phyloP scores from a whole-genome alignment of 2,888 invertebrate species.

The Cyclophora albipunctata region DNA sequence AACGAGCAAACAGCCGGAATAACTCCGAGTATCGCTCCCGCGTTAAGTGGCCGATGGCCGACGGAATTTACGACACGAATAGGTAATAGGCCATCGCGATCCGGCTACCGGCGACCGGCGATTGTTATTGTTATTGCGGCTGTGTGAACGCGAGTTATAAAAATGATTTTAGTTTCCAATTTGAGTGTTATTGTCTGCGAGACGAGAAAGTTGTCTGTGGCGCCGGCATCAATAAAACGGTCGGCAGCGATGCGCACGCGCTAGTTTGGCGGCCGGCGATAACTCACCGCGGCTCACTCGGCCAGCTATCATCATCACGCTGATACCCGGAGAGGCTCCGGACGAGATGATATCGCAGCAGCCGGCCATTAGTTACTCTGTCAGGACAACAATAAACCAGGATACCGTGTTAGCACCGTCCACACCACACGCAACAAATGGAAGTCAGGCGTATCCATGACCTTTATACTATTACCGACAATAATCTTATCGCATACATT shows the following conservation, averaged over 20 bases:
- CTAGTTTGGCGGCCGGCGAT: conserved; percentile 32
- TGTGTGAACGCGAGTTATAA: conserved; percentile 50
- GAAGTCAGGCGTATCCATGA: conserved; percentile 47
- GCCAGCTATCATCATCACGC: conserved; percentile 45
- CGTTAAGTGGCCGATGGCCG: conserved; percentile 61
- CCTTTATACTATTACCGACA: conserved; percentile 40
- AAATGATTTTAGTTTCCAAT: conserved; percentile 67
- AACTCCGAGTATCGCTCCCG: conserved; percentile 61
- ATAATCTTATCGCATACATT: conserved; percentile 31
- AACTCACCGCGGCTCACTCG: conserved; percentile 45
- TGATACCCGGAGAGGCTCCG: conserved; percentile 43
- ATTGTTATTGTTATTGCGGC: conserved; percentile 28
- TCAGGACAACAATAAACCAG: conserved; percentile 61
- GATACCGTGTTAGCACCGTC: conserved; percentile 49
- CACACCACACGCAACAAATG: conserved; percentile 53
- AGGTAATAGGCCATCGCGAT: conserved; percentile 51
- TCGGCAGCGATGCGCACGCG: conserved; percentile 51
- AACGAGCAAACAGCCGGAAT: conserved; percentile 69
- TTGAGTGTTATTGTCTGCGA: conserved; percentile 67
- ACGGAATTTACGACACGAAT: conserved; percentile 59
- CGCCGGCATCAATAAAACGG: conserved; percentile 70
- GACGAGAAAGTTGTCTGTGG: conserved; percentile 70
- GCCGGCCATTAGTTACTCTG: conserved; percentile 58
- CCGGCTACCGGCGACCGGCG: conserved; percentile 36
- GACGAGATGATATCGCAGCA: conserved; percentile 48